These are phyloP conservation scores for Monomorium pharaonis DNA, from an alignment of 1,140 invertebrate species.

Conservation along the genomic window DNA sequence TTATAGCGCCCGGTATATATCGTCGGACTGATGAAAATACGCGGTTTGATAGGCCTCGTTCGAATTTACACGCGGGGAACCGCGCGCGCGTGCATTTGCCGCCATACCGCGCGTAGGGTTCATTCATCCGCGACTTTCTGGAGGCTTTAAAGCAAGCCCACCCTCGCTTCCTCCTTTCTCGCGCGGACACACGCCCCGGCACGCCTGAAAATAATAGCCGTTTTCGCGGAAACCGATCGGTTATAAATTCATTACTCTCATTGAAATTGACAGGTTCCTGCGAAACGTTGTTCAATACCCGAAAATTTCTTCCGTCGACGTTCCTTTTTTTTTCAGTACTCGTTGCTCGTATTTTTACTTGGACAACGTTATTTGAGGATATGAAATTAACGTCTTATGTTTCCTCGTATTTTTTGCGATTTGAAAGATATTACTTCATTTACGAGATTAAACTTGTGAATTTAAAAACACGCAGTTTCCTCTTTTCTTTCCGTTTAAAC, in stretches of 20 bases:
- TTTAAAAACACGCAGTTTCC: no score
- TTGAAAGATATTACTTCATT: not conserved
- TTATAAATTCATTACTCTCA: constrained; percentile 29
- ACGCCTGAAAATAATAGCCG: constrained; percentile 34
- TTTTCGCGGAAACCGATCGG: constrained; percentile 57
- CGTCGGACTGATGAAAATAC: constrained; percentile 68
- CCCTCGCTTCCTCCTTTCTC: no score
- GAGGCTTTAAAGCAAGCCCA: constrained; percentile 10
- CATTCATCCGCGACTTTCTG: constrained; percentile 56
- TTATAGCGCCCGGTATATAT: constrained; percentile 70
- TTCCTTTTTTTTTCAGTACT: not conserved
- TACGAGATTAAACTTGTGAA: not conserved
- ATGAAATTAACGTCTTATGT: not conserved
- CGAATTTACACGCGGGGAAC: constrained; percentile 5
- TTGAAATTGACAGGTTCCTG: constrained; percentile 4
- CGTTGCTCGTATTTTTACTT: not conserved
- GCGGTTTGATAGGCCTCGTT: constrained; percentile 45
- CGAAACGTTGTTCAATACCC: not conserved
- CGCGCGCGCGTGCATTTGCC: not conserved
- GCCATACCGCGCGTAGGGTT: constrained; percentile 24
- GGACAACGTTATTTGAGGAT: not conserved
- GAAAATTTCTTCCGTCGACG: not conserved
- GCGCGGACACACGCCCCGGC: not conserved
- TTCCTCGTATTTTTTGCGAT: not conserved
- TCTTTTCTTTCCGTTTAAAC: no score